Evolutionary conservation across 2,113 vertebrate genomes (phyloP).

Genomic region (Microcebus griseorufus): DNA sequence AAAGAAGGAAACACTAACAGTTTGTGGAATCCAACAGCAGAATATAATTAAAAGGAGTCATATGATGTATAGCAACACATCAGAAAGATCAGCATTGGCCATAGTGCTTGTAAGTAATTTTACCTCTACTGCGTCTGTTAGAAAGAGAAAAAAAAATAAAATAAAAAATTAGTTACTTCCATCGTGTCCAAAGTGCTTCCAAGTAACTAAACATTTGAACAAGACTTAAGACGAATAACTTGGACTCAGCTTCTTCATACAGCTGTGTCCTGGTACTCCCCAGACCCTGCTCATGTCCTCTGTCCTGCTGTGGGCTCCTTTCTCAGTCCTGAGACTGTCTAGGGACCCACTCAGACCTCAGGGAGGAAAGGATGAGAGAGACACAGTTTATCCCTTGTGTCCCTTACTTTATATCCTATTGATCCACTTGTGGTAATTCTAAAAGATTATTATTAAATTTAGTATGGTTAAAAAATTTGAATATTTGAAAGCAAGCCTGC

Average conservation of each 20-base stretch:
- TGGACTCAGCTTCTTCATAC: not conserved
- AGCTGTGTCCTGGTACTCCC: not conserved
- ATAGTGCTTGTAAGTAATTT: too few relatives aligned
- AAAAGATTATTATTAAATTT: not conserved
- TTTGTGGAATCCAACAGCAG: not conserved
- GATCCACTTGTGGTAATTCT: not conserved
- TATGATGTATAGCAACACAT: not conserved
- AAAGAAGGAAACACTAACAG: not conserved
- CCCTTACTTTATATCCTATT: not conserved
- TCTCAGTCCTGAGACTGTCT: not conserved
- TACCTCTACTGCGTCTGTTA: not conserved
- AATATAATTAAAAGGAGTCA: not conserved
- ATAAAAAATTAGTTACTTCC: not conserved
- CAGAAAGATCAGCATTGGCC: too few relatives aligned
- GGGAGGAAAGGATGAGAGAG: not conserved
- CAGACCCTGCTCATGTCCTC: not conserved
- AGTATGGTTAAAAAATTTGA: not conserved
- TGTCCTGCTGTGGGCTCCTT: too few relatives aligned
- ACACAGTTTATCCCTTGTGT: not conserved
- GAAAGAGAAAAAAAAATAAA: not conserved
- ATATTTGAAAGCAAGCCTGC: not conserved
- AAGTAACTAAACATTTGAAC: not conserved
- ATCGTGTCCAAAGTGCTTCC: not conserved
- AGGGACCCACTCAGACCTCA: not conserved
- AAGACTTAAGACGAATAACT: not conserved